A percentile compares a stretch with the other conserved stretches of the same genome.
phyloP scores from a whole-genome alignment of 2,888 invertebrate genomes.

The Leptothorax acervorum region DNA sequence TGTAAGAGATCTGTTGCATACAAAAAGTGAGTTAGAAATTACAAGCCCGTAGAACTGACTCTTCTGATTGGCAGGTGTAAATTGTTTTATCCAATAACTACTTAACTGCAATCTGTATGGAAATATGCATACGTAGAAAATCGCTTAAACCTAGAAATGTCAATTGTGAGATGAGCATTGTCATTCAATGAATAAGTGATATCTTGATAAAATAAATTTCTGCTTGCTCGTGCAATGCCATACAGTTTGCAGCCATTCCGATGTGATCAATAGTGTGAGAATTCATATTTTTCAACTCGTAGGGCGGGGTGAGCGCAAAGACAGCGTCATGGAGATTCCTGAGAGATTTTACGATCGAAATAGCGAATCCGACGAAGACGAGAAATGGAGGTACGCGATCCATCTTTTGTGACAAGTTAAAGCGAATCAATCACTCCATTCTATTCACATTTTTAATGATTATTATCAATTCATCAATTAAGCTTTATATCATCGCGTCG shows the following conservation, averaged over 20 bases:
- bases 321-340: conserved; percentile 87
- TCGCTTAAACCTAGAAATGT: neutral
- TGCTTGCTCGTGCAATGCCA: neutral
- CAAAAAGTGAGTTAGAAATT: conserved; percentile 29
- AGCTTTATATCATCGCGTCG: neutral
- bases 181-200: conserved; percentile 10
- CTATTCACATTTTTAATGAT: neutral
- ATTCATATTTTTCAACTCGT: conserved; percentile 66
- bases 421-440: conserved; percentile 15
- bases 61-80: conserved; percentile 34
- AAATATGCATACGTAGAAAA: neutral
- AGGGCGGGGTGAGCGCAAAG: conserved; percentile 87
- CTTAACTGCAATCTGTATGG: conserved; percentile 27
- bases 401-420: conserved; percentile 19
- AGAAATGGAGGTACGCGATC: conserved; percentile 83
- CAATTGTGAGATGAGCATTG: neutral
- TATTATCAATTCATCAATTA: conserved; percentile 38
- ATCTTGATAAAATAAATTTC: neutral
- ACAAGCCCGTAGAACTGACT: conserved; percentile 25
- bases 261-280: conserved; percentile 46
- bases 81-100: conserved; percentile 9
- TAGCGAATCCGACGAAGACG: conserved; percentile 87
- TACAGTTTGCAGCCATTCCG: conserved; percentile 40
- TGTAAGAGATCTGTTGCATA: conserved; percentile 24
- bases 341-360: conserved; percentile 87